Conservation (phyloP, 2,797 vertebrate genomes). For the Vireo griseus region DNA sequence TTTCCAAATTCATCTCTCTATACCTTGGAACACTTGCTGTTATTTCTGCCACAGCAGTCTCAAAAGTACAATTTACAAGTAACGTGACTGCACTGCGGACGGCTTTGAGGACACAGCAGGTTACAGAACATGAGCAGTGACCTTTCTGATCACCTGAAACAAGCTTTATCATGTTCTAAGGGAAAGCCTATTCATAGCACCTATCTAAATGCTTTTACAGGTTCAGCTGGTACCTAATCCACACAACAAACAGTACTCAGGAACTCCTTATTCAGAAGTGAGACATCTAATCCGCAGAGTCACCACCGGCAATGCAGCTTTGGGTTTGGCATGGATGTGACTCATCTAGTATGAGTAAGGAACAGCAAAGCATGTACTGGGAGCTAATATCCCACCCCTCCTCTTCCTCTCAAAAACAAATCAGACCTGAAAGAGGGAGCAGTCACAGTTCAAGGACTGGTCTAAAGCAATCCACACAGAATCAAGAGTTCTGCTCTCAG, state of each 20-base stretch:
- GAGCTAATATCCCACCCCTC: not conserved
- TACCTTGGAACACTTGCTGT: not conserved
- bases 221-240: not conserved
- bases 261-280: not conserved
- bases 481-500: not conserved
- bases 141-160: not conserved
- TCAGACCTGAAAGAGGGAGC: not conserved
- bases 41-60: not conserved
- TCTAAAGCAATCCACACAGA: not conserved
- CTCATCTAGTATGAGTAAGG: not conserved
- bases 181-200: not conserved
- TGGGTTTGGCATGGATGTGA: not conserved
- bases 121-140: not conserved
- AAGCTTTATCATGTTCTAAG: not conserved
- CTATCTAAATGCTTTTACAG: not conserved
- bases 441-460: not conserved
- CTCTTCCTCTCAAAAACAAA: not conserved
- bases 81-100: rapidly evolving
- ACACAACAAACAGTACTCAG: not conserved
- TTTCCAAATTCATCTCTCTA: not conserved
- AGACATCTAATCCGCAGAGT: not conserved
- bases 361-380: not conserved
- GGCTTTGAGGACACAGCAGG: not conserved
- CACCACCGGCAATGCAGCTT: not conserved
- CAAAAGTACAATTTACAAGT: not conserved